Evolutionary conservation across 2,888 invertebrate species (phyloP), one percentile per base, ranked within the genome.

Genomic region (Cenopis cana): DNA sequence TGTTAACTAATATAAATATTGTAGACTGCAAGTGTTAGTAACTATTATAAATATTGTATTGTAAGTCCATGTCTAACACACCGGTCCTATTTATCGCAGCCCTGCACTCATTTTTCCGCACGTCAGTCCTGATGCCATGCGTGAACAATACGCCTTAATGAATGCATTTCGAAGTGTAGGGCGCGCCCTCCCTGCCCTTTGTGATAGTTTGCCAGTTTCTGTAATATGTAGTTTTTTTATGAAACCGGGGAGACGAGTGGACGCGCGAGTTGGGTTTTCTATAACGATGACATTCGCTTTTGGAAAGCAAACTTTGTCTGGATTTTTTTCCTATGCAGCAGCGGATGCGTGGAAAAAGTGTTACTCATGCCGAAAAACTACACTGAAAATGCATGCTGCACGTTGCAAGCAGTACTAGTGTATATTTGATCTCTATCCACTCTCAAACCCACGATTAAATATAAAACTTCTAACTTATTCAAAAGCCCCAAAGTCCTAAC

Each of bases 121-220:
- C 70, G 73, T 73, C 70, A 54, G 54, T 18, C 54, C 57, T 17
- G 54, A 70, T 36, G 69, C 68, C 74, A 69, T 75, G 81, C 78
- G 82, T 72, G 81, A 78, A 87, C 86, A 88, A 87, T 87, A 81
- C 81, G 72, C 75, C 81, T 78, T 88, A 88, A 88, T 86, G 86
- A 88, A 85, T 82, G 85, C 85, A 85, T 86, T 85, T 84, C 85
- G 56, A 80, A 79, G 83, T 80, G 78, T 75, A 75, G 75, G 75
- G 64, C 64, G 46, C 49, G 49, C 61, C 61, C 60, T 29, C 55
- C 55, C 11, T 24, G 57, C 41, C 52, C 57, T 64, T 57, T 64
- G 57, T 62, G 24, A 69, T 69, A 62, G 50, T 62, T 68, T 61
- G 24, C 49, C 61, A 18, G 33, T 29, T 66, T 56, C 46, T 9